Base-by-base conservation (phyloP, 2,888 invertebrate genomes). In the Helobdella robusta region DNA sequence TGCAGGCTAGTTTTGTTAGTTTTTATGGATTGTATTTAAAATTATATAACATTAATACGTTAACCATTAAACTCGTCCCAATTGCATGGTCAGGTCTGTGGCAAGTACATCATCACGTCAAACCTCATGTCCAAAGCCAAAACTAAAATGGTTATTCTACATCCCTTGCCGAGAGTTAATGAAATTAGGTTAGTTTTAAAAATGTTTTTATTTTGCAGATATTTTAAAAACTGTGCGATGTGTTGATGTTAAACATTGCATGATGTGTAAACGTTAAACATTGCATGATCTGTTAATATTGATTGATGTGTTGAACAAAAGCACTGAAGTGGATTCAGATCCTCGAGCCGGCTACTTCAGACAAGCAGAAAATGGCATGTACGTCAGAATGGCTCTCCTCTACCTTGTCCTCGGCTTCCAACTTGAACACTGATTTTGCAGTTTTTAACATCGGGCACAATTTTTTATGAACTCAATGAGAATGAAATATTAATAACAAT, bases 331-430 rank as follows among this genome's bases (percentile, higher is more conserved):
- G 73, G 98, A 99, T 81, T 86, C 86, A 0, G 98, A 99, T 81
- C 91, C 93, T 0, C 84, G 98, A 60, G 97, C 98, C 0, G 97
- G 95, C 0, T 98, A 98, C 81, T 98, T 99, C 84, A 84, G 97
- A 25, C 98, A 98, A 81, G 94, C 93, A 0, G 93, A 95, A 79
- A 89, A 91, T 76, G 98, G 98, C 69, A 89, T 98, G 87, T 98
- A 91, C 76, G 91, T 98, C 23, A 85, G 98, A 62, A 99, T 99
- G 98, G 95, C 98, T 0, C 82, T 99, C 1, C 82, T 99, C 23
- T 87, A 93, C 0, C 68, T 75, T n/a, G 74, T 77, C 18, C 70
- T 78, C 6, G 8, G n/a, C n/a, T n/a, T n/a, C n/a, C n/a, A n/a
- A n/a, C n/a, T n/a, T n/a, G n/a, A n/a, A n/a, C n/a, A n/a, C n/a